Evolutionary conservation across 1,140 invertebrate species (phyloP).

Genomic region (Hyles euphorbiae): DNA sequence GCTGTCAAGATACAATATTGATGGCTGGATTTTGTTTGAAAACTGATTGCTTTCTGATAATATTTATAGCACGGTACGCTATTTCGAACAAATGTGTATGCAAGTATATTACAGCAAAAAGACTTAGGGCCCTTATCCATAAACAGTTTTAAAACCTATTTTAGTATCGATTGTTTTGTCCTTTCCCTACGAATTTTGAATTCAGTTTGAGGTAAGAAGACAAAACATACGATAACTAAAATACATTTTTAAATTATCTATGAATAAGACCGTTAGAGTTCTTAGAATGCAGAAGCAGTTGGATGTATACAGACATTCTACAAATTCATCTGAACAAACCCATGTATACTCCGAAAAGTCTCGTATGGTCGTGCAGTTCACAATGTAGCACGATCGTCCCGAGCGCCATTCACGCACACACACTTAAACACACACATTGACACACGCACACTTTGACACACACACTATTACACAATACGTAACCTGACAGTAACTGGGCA

Average conservation of each 20-base stretch:
- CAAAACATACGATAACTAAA: too few relatives aligned
- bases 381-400: constrained; percentile 8
- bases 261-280: neutral
- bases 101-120: too few relatives aligned
- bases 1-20: too few relatives aligned
- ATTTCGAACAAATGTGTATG: too few relatives aligned
- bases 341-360: constrained; percentile 6
- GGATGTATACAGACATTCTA: neutral
- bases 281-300: neutral
- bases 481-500: constrained; percentile 18
- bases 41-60: too few relatives aligned
- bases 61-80: too few relatives aligned
- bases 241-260: too few relatives aligned
- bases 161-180: neutral
- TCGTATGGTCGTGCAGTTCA: constrained; percentile 4
- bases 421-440: neutral
- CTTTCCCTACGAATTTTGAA: neutral
- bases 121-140: too few relatives aligned
- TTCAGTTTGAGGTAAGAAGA: neutral
- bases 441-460: neutral
- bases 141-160: neutral
- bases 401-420: constrained; percentile 2
- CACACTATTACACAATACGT: constrained; percentile 2
- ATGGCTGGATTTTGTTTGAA: too few relatives aligned
- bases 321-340: neutral